phyloP scores from a whole-genome alignment of 2,888 invertebrate genomes.

The Synanthedon andrenaeformis region DNA sequence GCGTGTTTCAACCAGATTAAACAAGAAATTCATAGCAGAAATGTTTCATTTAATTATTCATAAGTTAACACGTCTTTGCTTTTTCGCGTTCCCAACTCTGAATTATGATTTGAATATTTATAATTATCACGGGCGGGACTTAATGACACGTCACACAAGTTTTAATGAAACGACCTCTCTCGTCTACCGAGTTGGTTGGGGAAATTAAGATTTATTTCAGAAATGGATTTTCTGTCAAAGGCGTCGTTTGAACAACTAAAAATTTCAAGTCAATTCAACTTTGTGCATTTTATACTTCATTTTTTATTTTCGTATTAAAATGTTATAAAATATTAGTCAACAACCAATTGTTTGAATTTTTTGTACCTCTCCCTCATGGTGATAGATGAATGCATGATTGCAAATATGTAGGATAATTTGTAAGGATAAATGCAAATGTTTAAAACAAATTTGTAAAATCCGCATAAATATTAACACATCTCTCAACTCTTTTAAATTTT shows the following conservation, averaged over 20 bases:
- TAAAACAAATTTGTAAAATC: too few relatives aligned
- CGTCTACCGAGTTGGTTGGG: conserved; percentile 45
- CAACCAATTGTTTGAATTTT: too few relatives aligned
- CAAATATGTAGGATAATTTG: too few relatives aligned
- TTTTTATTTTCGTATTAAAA: too few relatives aligned
- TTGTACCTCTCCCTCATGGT: too few relatives aligned
- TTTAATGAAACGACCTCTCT: conserved; percentile 58
- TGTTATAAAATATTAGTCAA: too few relatives aligned
- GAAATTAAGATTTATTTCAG: conserved; percentile 45
- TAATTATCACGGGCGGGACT: conserved; percentile 48
- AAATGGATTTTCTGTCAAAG: conserved; percentile 42
- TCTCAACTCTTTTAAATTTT: too few relatives aligned
- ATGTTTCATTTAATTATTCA: conserved; percentile 31
- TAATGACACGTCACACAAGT: conserved; percentile 67
- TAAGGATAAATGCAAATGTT: too few relatives aligned
- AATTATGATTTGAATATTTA: conserved; percentile 65
- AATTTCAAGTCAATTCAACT: background rate
- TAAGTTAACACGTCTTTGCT: conserved; percentile 53
- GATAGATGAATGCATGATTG: too few relatives aligned
- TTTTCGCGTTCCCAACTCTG: conserved; percentile 43
- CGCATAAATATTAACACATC: too few relatives aligned
- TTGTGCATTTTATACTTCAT: background rate
- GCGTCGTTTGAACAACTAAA: conserved; percentile 2
- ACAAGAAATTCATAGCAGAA: conserved; percentile 7
- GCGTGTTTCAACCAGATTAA: conserved; percentile 11